phyloP scores from a whole-genome alignment of 2,113 vertebrate genomes.

The Perca flavescens region DNA sequence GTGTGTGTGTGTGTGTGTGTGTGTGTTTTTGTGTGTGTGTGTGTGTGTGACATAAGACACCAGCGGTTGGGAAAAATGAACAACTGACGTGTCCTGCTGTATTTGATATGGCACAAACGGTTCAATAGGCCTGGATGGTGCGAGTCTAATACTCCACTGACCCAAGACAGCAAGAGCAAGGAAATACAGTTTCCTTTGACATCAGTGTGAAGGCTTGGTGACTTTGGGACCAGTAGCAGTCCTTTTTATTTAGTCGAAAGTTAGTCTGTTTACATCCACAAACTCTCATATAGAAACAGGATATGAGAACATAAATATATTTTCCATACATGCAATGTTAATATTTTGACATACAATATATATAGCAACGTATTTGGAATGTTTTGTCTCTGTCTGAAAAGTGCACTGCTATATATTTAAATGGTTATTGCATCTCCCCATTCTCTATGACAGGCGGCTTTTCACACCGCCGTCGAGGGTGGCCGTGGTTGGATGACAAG shows the following conservation, averaged over 20 bases:
- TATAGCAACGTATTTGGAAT: not conserved
- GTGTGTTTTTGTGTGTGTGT: not conserved
- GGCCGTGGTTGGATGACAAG: not conserved
- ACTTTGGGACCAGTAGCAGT: not conserved
- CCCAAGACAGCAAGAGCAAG: constrained; percentile 13
- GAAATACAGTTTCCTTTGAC: constrained; percentile 42
- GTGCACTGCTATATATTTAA: not conserved
- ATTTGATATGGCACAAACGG: constrained; percentile 50
- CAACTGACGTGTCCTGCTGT: constrained; percentile 60
- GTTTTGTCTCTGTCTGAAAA: not conserved
- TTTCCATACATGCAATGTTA: not conserved
- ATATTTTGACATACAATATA: not conserved
- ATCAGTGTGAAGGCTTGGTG: constrained; percentile 5
- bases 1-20: constrained; percentile 39
- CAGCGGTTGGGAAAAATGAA: constrained; percentile 68
- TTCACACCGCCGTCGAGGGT: not conserved
- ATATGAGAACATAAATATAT: not conserved
- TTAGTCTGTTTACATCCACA: not conserved
- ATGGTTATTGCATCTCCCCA: not conserved
- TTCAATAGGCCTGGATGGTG: constrained; percentile 11
- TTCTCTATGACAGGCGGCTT: no score
- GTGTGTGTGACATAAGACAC: constrained; percentile 46
- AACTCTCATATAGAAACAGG: not conserved
- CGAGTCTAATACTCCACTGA: constrained; percentile 9
- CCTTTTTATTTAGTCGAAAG: not conserved